Percentiles rank a stretch among this genome's conserved stretches.
These are phyloP conservation scores for Antheraea pernyi DNA, from an alignment of 1,140 invertebrate species.

Conservation along the genomic window DNA sequence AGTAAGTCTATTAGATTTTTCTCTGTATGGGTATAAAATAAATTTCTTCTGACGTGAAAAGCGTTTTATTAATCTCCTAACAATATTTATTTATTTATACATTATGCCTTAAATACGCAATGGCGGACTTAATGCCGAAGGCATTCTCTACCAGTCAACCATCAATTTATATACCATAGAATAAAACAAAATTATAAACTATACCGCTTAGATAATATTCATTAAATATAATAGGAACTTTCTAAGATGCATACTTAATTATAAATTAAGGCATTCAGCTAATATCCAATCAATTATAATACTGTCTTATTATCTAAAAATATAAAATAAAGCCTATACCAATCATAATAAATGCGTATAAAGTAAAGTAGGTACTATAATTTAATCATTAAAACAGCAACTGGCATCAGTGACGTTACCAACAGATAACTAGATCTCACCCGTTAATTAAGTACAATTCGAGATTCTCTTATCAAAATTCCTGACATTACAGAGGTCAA, in stretches of 20 bases:
- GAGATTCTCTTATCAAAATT: slow-evolving; percentile 10
- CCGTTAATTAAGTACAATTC: slow-evolving; percentile 14
- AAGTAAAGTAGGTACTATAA: neutral
- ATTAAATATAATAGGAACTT: neutral
- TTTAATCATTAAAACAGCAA: neutral
- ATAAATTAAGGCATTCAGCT: neutral
- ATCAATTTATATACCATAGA: neutral
- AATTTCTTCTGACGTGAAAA: too few species aligned
- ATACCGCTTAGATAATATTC: neutral
- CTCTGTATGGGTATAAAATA: too few species aligned
- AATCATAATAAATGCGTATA: slow-evolving; percentile 9
- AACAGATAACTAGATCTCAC: slow-evolving; percentile 6
- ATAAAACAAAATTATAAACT: neutral
- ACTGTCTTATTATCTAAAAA: slow-evolving; percentile 5
- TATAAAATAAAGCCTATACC: slow-evolving; percentile 3
- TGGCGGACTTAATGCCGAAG: too few species aligned
- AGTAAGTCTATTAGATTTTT: too few species aligned
- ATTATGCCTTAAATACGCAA: too few species aligned
- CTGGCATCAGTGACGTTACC: neutral
- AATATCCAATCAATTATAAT: slow-evolving; percentile 5
- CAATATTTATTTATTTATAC: too few species aligned
- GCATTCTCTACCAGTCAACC: too few species aligned
- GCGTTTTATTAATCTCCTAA: neutral
- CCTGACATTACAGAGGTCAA: slow-evolving; percentile 9
- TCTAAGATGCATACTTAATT: neutral